A percentile compares a stretch with the other conserved stretches of the same genome.
phyloP scores from a whole-genome alignment of 2,888 invertebrate species.

The Cosmia pyralina region DNA sequence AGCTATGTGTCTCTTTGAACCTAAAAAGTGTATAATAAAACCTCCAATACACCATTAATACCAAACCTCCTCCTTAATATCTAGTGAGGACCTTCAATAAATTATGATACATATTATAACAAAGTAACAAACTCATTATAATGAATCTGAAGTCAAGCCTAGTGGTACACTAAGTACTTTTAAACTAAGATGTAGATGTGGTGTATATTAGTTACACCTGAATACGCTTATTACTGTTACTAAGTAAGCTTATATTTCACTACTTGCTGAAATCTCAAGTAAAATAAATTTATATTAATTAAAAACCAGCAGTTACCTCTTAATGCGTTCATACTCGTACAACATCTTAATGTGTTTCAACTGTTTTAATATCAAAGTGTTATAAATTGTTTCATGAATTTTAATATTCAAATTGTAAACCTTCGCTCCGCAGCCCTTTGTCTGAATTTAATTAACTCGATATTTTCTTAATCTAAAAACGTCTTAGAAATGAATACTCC shows the following conservation, averaged over 20 bases:
- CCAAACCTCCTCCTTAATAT: neutral
- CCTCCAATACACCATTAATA: neutral
- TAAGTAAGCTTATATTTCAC: slow-evolving; percentile 27
- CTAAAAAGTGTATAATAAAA: too few relatives aligned
- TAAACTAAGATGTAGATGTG: neutral
- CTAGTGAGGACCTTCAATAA: neutral
- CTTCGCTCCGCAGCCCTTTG: slow-evolving; percentile 40
- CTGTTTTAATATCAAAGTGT: slow-evolving; percentile 46
- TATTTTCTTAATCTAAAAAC: slow-evolving; percentile 46
- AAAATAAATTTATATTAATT: slow-evolving; percentile 43
- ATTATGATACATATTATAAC: neutral
- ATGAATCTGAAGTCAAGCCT: neutral
- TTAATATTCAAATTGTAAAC: slow-evolving; percentile 52
- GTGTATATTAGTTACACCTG: slow-evolving; percentile 6
- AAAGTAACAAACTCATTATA: slow-evolving; percentile 15
- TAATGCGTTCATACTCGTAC: slow-evolving; percentile 45
- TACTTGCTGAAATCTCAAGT: slow-evolving; percentile 25
- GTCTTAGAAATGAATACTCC: slow-evolving; percentile 45
- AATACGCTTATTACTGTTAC: slow-evolving; percentile 9
- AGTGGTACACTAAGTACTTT: neutral
- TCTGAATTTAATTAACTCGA: slow-evolving; percentile 51
- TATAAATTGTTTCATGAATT: slow-evolving; percentile 47
- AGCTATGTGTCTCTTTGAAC: neutral
- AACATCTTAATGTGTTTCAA: slow-evolving; percentile 38
- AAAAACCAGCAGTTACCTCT: slow-evolving; percentile 29